These are phyloP conservation scores for Ephestia elutella DNA, from an alignment of 1,140 invertebrate genomes.

Conservation along the genomic window DNA sequence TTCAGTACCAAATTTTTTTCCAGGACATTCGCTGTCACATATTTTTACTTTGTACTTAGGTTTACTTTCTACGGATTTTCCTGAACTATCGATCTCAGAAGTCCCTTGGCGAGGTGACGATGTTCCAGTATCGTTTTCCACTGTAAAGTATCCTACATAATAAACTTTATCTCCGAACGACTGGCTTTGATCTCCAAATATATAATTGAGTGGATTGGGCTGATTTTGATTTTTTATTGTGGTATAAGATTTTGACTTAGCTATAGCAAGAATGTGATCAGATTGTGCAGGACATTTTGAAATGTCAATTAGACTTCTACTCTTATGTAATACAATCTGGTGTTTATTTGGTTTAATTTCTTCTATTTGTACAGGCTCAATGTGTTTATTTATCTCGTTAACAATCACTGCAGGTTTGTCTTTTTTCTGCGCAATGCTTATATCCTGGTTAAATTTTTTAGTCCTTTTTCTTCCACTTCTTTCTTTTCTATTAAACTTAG, in stretches of 20 bases:
- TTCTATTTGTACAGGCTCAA: background rate
- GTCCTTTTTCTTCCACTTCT: constrained; percentile 16
- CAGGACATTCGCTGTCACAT: constrained; percentile 36
- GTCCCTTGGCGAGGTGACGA: constrained; percentile 19
- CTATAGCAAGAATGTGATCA: background rate
- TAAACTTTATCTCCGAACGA: constrained; percentile 39
- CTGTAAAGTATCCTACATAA: constrained; percentile 51
- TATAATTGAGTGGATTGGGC: constrained; percentile 39
- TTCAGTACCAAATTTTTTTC: constrained; percentile 17
- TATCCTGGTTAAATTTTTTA: constrained; percentile 1
- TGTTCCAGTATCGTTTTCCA: constrained; percentile 30
- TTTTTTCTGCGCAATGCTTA: background rate
- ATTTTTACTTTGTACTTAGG: constrained; percentile 33
- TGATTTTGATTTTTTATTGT: constrained; percentile 16
- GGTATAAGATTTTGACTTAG: constrained; percentile 29
- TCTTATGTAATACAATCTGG: background rate
- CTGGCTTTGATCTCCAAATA: constrained; percentile 37
- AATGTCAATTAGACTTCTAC: background rate
- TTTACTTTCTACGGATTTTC: constrained; percentile 16
- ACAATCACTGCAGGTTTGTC: background rate
- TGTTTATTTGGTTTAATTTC: background rate
- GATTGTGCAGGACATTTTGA: background rate
- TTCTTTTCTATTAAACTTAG: constrained; percentile 12
- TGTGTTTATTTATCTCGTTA: background rate
- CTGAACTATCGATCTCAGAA: constrained; percentile 17